These are phyloP conservation scores for Athene noctua DNA, from an alignment of 2,113 vertebrate genomes.

Conservation along the genomic window DNA sequence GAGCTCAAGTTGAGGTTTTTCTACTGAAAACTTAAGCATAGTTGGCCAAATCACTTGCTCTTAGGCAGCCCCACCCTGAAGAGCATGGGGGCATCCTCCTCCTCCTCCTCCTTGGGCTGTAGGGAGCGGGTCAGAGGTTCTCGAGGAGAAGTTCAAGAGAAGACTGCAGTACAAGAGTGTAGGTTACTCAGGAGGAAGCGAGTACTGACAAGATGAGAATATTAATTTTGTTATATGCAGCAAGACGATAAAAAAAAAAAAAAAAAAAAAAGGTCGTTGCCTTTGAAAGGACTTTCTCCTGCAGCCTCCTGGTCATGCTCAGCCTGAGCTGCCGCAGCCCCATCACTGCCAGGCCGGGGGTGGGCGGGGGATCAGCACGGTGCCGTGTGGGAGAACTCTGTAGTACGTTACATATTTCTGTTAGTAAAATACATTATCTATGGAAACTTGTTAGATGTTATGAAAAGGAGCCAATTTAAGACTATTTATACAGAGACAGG, in stretches of 20 bases:
- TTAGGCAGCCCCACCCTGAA: not conserved
- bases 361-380: not conserved
- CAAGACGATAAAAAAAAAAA: not conserved
- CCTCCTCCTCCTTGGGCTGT: not conserved
- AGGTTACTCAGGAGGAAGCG: too few relatives aligned
- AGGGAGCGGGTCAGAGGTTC: not conserved
- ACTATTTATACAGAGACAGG: not conserved
- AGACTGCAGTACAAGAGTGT: fast-evolving
- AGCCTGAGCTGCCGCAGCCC: not conserved
- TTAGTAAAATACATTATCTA: too few relatives aligned
- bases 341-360: fast-evolving
- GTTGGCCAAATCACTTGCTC: not conserved
- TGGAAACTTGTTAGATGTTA: not conserved
- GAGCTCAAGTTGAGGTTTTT: not conserved
- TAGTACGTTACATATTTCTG: fast-evolving
- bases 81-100: not conserved
- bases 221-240: not conserved
- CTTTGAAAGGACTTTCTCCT: not conserved
- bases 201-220: not conserved
- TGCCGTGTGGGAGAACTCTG: too few relatives aligned
- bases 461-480: not conserved
- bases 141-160: not conserved
- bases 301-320: not conserved
- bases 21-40: not conserved
- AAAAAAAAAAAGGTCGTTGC: not conserved